phyloP scores from a whole-genome alignment of 1,140 invertebrate genomes.

The Lordiphosa stackelbergi region DNA sequence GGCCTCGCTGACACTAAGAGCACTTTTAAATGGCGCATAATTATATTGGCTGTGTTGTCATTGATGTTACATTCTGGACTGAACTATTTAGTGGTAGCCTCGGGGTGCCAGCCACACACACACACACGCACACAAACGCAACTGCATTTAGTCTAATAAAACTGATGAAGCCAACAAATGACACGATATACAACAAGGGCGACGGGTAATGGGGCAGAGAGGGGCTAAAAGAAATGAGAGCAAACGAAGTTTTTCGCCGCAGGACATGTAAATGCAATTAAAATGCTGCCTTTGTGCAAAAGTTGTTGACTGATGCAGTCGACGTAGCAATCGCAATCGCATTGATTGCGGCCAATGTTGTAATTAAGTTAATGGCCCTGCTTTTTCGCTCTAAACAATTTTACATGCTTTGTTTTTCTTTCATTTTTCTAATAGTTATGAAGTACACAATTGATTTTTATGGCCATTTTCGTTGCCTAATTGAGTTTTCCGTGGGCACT shows the following conservation, averaged over 20 bases:
- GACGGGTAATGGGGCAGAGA: not conserved
- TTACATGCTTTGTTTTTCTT: constrained; percentile 6
- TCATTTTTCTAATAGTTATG: constrained; percentile 16
- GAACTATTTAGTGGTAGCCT: constrained; percentile 56
- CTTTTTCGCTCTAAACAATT: constrained; percentile 29
- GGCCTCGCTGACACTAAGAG: constrained; percentile 51
- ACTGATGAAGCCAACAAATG: constrained; percentile 48
- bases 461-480: constrained; percentile 52
- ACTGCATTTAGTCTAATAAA: constrained; percentile 65
- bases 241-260: constrained; percentile 50
- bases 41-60: constrained; percentile 50
- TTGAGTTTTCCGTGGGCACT: constrained; percentile 61
- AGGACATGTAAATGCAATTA: constrained; percentile 75
- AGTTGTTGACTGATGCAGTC: constrained; percentile 55
- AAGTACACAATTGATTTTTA: constrained; percentile 31
- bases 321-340: constrained; percentile 40
- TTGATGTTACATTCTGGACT: constrained; percentile 55
- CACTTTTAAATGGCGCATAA: constrained; percentile 70
- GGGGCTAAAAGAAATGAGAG: constrained; percentile 22
- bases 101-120: constrained; percentile 20
- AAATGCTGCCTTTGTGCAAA: constrained; percentile 50
- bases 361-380: constrained; percentile 62
- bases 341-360: constrained; percentile 54
- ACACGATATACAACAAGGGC: constrained; percentile 29
- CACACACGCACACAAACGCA: constrained; percentile 13